Evolutionary conservation across 1,140 invertebrate species (phyloP), one percentile per base, ranked within the genome.

Genomic region (Steinernema feltiae): DNA sequence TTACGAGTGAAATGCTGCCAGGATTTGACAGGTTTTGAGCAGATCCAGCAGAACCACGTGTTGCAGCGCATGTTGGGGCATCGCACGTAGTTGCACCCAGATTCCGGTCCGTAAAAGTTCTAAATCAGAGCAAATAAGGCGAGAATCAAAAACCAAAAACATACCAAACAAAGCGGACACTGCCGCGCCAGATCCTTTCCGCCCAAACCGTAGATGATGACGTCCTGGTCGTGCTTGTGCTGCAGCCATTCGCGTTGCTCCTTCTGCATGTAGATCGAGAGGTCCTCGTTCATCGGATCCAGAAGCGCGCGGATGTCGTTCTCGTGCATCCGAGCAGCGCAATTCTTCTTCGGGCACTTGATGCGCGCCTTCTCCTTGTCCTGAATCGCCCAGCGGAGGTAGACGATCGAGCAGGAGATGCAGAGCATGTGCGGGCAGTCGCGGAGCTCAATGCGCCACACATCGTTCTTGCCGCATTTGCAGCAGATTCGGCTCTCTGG

Each of bases 41-140:
- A 71, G 7, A 3, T 71, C 70, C 15, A 71, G 70, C 70, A 71
- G 70, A 71, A 71, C 70, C 46, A 35, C 46, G 70, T 71, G 2
- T 3, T 21, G 29, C 70, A 71, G 12, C 29, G 70, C 2, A 18
- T 32, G 29, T 71, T 53, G 7, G 70, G 12, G 24, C 70, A 71
- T 24, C 70, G 32, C 7, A 71, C 70, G 70, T 71, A 71, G 70
- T 71, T 29, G 70, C 70, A 71, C 2, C 70, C 70, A 24, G 70
- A 3, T 21, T 53, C 32, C 3, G 21, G 12, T 15, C 15, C 15
- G 70, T 71, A 71, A n/a, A 30, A 35, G 21, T 71, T 53, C 70
- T 71, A 18, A 35, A 71, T 41, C 12, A 30, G 12, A 27, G 24
- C 3, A 21, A 31, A 31, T 71, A 32, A 71, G 30, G 15, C 12